Conservation (phyloP, 2,113 vertebrate species). For the Rallus limicola region DNA sequence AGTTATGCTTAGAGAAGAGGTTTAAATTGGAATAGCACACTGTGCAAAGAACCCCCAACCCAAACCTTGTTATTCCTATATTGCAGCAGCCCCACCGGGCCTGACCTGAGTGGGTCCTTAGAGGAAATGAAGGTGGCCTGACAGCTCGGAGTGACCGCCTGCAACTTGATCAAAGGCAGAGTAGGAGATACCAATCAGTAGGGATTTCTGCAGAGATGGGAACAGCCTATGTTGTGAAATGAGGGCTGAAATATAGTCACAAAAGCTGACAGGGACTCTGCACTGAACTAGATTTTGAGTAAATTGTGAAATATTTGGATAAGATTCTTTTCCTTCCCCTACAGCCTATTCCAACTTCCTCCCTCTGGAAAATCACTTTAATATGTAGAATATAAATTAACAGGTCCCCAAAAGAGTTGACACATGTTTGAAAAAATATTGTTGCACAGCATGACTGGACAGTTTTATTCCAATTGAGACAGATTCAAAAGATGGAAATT, state of each 20-base stretch:
- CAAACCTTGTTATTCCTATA: constrained; percentile 15
- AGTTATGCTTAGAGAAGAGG: background rate
- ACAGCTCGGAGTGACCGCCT: background rate
- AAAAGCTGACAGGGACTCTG: background rate
- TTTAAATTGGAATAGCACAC: background rate
- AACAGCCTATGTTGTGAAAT: background rate
- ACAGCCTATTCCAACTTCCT: background rate
- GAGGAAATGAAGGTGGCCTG: constrained; percentile 6
- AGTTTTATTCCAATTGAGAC: constrained; percentile 17
- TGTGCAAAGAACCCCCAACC: background rate
- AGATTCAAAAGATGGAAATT: constrained; percentile 16
- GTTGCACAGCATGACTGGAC: background rate
- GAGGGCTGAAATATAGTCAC: background rate
- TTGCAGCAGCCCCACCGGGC: background rate
- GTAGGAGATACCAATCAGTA: background rate
- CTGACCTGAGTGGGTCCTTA: background rate
- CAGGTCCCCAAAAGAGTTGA: background rate
- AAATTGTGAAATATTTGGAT: constrained; percentile 39
- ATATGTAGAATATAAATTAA: constrained; percentile 35
- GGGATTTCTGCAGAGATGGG: background rate
- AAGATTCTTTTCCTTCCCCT: constrained; percentile 22
- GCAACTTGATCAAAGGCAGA: background rate
- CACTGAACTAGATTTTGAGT: background rate
- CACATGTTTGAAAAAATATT: constrained; percentile 41
- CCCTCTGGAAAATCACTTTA: constrained; percentile 41